Evolutionary conservation across 2,888 invertebrate species (phyloP), one percentile per base, ranked within the genome.

Genomic region (Monopis laevigella): DNA sequence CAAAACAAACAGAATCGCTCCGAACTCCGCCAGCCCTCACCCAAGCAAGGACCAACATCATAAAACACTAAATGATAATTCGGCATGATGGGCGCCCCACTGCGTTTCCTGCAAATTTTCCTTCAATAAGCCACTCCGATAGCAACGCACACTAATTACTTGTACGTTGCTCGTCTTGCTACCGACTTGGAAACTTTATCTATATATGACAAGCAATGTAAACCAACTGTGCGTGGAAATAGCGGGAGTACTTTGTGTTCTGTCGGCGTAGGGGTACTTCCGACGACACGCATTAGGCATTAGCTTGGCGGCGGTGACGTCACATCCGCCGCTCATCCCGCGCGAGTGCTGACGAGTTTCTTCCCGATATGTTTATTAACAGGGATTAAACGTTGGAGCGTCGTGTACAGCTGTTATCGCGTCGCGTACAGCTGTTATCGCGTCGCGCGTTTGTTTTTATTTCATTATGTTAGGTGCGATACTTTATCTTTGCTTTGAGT

Each of bases 221-320:
- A 5, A 19, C 4, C n/a, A 14, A 32, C 5, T 6, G 32, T 14
- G 13, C 13, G 16, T 32, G 13, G n/a, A 32, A 11, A 3, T 4
- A 3, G 21, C 2, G 21, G 6, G 3, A 21, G 3, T 21, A 4
- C 2, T 11, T 21, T 11, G 10, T 21, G 11, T 21, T 11, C 2
- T 32, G n/a, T 5, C 12, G 4, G 14, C 19, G 27, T 28, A n/a
- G 12, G 51, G 55, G 59, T 55, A 59, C 62, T 72, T 77, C 77
- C 77, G 69, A 68, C 55, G 64, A 78, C 78, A 75, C 67, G 74
- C 75, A 71, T 73, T 69, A 66, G 67, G 77, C 75, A 78, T 78
- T 77, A 78, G 71, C 66, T 70, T 64, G 65, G 65, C 64, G 58
- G 61, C 65, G 57, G 52, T 69, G 69, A 71, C 72, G 72, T 71